phyloP scores from a whole-genome alignment of 2,797 vertebrate species.

The Coregonus ussuriensis region DNA sequence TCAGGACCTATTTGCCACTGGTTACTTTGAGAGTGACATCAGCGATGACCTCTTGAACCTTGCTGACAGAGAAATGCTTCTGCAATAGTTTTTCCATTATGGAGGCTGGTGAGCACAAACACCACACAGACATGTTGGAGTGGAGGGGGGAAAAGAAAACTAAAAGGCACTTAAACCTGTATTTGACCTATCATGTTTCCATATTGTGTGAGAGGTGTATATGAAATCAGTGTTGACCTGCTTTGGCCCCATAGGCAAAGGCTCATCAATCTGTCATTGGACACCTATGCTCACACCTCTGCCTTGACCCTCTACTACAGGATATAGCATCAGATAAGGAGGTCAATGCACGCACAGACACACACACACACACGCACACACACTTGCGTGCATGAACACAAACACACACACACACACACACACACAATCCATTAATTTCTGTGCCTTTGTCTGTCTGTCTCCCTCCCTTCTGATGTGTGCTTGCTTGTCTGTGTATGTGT shows the following conservation, averaged over 20 bases:
- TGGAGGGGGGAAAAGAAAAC: constrained; percentile 75
- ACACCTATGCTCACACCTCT: constrained; percentile 18
- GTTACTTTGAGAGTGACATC: constrained; percentile 93
- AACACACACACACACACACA: neutral
- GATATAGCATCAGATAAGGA: constrained; percentile 19
- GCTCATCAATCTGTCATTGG: constrained; percentile 43
- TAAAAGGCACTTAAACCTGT: constrained; percentile 75
- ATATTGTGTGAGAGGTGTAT: constrained; percentile 62
- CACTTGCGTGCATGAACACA: neutral
- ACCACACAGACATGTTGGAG: constrained; percentile 79
- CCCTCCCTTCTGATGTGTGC: constrained; percentile 28
- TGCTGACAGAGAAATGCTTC: constrained; percentile 86
- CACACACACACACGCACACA: neutral
- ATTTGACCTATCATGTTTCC: constrained; percentile 79
- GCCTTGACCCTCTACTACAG: constrained; percentile 11
- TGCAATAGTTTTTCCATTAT: constrained; percentile 93
- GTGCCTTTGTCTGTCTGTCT: neutral
- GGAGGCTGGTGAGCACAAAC: constrained; percentile 76
- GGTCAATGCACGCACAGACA: constrained; percentile 12
- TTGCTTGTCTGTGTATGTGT: constrained; percentile 39
- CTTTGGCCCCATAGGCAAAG: constrained; percentile 23
- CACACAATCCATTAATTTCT: neutral
- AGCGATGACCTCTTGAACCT: constrained; percentile 88
- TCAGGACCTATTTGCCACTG: constrained; percentile 92
- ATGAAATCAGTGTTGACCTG: constrained; percentile 70